Conservation (phyloP, 23 tunicate genomes). For the Trididemnum clinides region DNA sequence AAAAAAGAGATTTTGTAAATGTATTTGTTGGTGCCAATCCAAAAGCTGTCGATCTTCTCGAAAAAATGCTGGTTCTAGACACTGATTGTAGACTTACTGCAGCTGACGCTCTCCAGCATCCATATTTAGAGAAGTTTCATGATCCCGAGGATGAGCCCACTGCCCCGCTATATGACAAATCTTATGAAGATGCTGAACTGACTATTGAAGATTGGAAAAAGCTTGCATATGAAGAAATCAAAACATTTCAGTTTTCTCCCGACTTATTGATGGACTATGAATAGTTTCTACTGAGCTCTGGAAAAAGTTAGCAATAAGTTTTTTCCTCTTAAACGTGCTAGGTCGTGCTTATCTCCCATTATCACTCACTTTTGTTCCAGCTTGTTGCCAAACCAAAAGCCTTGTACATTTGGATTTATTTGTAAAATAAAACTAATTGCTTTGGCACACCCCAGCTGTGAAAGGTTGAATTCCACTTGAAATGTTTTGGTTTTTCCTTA, state of each 20-base stretch:
- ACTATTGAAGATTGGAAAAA: constrained; percentile 90
- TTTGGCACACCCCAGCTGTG: too few species aligned
- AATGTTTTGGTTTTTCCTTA: too few species aligned
- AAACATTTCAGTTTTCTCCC: constrained; percentile 67
- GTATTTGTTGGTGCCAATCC: constrained; percentile 98
- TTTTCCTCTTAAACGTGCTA: too few species aligned
- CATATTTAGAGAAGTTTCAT: constrained; percentile 91
- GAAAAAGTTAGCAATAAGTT: too few species aligned
- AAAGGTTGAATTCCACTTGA: too few species aligned
- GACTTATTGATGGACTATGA: constrained; percentile 83
- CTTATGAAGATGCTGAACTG: constrained; percentile 90
- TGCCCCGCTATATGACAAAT: constrained; percentile 82
- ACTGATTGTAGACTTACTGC: constrained; percentile 86
- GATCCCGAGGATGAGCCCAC: constrained; percentile 95
- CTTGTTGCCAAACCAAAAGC: too few species aligned
- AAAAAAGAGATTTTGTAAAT: constrained; percentile 73
- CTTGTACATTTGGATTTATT: too few species aligned
- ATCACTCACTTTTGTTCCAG: too few species aligned
- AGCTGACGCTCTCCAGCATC: constrained; percentile 83
- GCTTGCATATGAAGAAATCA: constrained; percentile 83
- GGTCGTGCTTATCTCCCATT: too few species aligned
- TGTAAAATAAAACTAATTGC: too few species aligned
- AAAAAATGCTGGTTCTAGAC: constrained; percentile 88
- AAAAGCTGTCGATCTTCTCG: constrained; percentile 92
- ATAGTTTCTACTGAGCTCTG: not conserved